Conservation (phyloP, 2,113 vertebrate species). For the Cephalopholis sonnerati region DNA sequence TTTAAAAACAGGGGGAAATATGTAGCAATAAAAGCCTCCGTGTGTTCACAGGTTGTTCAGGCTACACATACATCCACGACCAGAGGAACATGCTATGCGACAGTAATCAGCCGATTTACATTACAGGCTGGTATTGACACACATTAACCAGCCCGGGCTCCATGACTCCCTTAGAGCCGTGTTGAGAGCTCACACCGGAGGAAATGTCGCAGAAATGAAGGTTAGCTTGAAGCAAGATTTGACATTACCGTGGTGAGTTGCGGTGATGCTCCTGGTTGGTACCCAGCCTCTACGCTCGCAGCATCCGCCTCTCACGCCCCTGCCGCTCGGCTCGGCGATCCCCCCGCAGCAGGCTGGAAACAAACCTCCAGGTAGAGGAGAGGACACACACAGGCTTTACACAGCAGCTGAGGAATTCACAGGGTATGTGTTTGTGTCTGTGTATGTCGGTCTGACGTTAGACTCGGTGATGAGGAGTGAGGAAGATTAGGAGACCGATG, state of each 20-base stretch:
- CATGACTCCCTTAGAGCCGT: conserved; percentile 2
- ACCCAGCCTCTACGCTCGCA: conserved; percentile 78
- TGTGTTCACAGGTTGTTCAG: conserved; percentile 53
- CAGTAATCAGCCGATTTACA: conserved; percentile 72
- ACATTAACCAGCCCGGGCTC: conserved; percentile 15
- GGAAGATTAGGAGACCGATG: conserved; percentile 40
- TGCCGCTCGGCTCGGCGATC: conserved; percentile 60
- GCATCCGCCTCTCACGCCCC: conserved; percentile 83
- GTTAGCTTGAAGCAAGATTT: conserved; percentile 18
- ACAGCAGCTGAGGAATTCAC: conserved; percentile 3
- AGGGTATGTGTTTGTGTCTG: not conserved
- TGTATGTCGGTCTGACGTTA: not conserved
- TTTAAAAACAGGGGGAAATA: not conserved
- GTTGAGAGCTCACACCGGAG: not conserved
- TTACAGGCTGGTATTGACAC: conserved; percentile 44
- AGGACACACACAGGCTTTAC: not conserved
- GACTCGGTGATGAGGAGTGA: conserved; percentile 17
- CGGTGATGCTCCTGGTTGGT: conserved; percentile 79
- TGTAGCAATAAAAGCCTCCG: not conserved
- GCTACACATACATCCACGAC: conserved; percentile 25
- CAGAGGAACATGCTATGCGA: conserved; percentile 77
- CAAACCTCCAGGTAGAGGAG: conserved; percentile 44
- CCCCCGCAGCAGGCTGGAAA: conserved; percentile 42
- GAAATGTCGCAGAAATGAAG: conserved; percentile 47
- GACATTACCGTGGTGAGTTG: conserved; percentile 82